Base-by-base conservation (phyloP, 2,888 invertebrate species). In the Cybosia mesomella region DNA sequence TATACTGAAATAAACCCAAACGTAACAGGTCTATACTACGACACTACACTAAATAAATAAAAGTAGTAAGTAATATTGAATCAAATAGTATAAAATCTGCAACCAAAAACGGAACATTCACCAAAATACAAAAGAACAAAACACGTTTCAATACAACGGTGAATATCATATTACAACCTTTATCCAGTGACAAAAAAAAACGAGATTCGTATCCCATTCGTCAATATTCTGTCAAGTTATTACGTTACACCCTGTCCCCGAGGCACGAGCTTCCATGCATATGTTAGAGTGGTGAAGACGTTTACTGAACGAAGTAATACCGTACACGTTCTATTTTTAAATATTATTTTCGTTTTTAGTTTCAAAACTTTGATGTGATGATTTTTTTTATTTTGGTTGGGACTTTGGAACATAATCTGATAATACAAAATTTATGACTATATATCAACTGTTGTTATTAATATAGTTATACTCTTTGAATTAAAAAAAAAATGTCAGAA, bases 201-300 rank as follows among this genome's bases (percentile, higher is more conserved):
- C 63, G 73, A 74, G 72, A 68, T 77, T 70, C 68, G 60, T 73
- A 75, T 76, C 69, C 75, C 82, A 83, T 79, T 77, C 80, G 85
- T 81, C 81, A 82, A 83, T 84, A 84, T 83, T 82, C 82, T 66
- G 69, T 71, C 64, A 67, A 71, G 84, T 81, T 84, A 84, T 83
- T 83, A 84, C 70, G 80, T 84, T 83, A 83, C 79, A 70, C 64
- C 11, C 13, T 8, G 73, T 76, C 74, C 71, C 80, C 1, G 65
- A 61, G 82, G 77, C 58, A 39, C 10, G 54, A 32, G 71, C 59
- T 70, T 70, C 73, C 63, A 74, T 83, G 77, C 80, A 77, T 79
- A 77, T 49, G 72, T 74, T 74, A 74, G 57, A 63, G 13, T 54
- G 60, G 68, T 39, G 67, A 61, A 69, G 69, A 71, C 49, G 73